Conservation (phyloP, 2,113 vertebrate genomes). For the rat (Rattus norvegicus) region DNA sequence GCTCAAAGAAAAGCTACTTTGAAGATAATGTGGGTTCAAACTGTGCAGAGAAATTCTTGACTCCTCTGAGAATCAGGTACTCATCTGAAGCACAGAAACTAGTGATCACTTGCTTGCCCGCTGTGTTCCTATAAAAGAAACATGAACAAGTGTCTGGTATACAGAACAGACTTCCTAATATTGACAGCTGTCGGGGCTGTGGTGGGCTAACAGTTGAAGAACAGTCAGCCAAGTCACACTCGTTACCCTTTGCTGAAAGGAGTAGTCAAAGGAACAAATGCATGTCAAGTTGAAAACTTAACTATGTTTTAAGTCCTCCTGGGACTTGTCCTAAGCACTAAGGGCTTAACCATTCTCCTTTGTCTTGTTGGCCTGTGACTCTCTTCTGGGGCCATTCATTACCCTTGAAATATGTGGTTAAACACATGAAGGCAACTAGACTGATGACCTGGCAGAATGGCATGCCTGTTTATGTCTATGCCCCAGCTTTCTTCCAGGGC, state of each 20-base stretch:
- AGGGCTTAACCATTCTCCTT: neutral
- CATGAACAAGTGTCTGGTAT: neutral
- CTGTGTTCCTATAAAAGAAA: neutral
- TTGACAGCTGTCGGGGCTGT: neutral
- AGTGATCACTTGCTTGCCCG: neutral
- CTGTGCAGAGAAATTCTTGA: neutral
- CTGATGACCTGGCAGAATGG: neutral
- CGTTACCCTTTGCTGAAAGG: neutral
- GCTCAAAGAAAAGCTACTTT: conserved; percentile 11
- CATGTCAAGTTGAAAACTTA: conserved; percentile 24
- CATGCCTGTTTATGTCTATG: neutral
- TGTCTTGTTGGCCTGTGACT: neutral
- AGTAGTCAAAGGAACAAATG: neutral
- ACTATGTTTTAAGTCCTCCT: conserved; percentile 10
- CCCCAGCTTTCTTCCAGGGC: neutral
- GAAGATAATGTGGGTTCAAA: conserved; percentile 4
- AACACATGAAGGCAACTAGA: neutral
- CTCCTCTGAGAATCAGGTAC: neutral
- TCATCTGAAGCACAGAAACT: neutral
- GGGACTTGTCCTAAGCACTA: neutral
- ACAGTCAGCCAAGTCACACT: neutral
- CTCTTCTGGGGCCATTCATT: neutral
- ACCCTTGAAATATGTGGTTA: neutral
- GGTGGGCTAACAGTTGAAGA: neutral
- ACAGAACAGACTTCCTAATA: neutral